Conservation (phyloP, 2,113 vertebrate genomes). For the Falcunculus frontatus region DNA sequence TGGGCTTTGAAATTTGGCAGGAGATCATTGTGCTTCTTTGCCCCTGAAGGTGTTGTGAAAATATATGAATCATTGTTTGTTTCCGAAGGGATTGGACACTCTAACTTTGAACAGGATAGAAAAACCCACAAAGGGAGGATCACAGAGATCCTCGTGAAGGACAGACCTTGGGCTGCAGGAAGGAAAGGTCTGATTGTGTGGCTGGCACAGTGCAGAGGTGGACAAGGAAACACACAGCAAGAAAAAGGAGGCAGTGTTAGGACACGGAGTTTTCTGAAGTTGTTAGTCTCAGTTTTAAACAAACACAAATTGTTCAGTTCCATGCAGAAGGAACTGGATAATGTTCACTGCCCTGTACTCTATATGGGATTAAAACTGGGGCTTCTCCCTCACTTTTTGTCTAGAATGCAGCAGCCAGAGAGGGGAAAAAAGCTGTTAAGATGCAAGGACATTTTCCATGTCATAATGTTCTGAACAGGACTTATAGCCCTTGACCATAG, state of each 20-base stretch:
- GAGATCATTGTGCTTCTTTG: neutral
- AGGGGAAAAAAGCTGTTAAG: neutral
- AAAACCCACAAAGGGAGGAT: neutral
- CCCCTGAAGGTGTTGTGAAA: neutral
- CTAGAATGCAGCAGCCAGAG: neutral
- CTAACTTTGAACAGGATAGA: neutral
- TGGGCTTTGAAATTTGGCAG: neutral
- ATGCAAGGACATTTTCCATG: neutral
- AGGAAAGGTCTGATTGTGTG: neutral
- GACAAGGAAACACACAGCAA: neutral
- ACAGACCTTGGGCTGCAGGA: neutral
- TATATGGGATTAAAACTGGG: neutral
- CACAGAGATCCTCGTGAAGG: neutral
- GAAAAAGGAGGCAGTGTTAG: neutral
- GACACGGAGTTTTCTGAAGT: neutral
- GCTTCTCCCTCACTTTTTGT: neutral
- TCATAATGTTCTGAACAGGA: neutral
- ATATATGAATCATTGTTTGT: neutral
- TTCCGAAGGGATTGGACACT: neutral
- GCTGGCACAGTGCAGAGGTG: neutral
- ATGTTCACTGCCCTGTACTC: neutral
- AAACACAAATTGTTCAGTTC: neutral
- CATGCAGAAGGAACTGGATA: neutral
- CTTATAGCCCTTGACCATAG: neutral
- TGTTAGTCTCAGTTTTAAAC: neutral